These are phyloP conservation scores for Rhagoletis zephyria DNA, from an alignment of 1,140 invertebrate species.

Conservation along the genomic window DNA sequence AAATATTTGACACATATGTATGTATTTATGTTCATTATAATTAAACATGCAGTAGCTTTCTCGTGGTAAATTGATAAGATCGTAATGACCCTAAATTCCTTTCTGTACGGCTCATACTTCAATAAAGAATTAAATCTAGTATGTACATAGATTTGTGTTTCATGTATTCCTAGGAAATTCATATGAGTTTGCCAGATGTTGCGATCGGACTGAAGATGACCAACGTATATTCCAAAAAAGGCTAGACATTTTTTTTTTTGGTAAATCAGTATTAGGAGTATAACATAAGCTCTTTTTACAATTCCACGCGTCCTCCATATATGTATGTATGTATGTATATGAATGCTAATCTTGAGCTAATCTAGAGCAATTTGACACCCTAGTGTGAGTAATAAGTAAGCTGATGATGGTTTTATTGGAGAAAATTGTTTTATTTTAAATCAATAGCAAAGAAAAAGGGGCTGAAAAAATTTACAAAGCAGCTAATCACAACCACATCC, in stretches of 20 bases:
- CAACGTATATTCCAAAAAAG: neutral
- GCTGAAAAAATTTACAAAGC: neutral
- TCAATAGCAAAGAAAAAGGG: neutral
- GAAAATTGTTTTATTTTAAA: slow-evolving; percentile 42
- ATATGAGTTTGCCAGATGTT: neutral
- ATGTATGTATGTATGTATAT: neutral
- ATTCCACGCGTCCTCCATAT: neutral
- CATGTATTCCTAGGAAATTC: slow-evolving; percentile 22
- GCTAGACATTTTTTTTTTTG: neutral
- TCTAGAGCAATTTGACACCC: slow-evolving; percentile 54
- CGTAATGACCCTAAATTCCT: neutral
- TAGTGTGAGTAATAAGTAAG: slow-evolving; percentile 20
- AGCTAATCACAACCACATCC: neutral
- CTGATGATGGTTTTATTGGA: slow-evolving; percentile 41
- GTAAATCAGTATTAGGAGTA: neutral
- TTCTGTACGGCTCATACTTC: neutral
- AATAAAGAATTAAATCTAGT: neutral
- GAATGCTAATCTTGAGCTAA: slow-evolving; percentile 17
- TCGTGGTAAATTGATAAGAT: neutral
- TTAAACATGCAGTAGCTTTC: too few species aligned
- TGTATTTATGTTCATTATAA: too few species aligned
- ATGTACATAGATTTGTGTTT: neutral
- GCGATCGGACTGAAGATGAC: neutral
- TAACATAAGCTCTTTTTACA: neutral
- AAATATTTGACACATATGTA: too few species aligned